Conservation (phyloP, 2,113 vertebrate species). For the Lampris incognitus region DNA sequence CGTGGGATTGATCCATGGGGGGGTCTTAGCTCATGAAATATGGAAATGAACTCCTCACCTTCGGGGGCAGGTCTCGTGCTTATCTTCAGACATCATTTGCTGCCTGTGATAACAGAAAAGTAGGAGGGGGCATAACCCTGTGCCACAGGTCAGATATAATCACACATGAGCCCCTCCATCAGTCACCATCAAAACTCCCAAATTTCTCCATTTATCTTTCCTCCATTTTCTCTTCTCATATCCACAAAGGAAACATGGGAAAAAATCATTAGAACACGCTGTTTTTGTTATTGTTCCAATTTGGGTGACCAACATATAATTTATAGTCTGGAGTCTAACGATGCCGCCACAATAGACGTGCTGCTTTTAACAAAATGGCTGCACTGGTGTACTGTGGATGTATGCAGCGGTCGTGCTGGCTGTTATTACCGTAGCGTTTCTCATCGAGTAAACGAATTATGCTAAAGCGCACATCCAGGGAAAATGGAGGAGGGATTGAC, state of each 20-base stretch:
- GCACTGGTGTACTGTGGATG: too few species aligned
- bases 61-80: constrained; percentile 82
- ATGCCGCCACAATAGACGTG: too few species aligned
- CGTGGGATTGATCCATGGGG: constrained; percentile 82
- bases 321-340: background rate
- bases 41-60: constrained; percentile 94
- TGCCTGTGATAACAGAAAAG: constrained; percentile 82
- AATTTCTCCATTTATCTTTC: constrained; percentile 35
- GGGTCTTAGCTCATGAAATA: constrained; percentile 90
- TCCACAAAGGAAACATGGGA: too few species aligned
- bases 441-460: background rate
- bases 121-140: constrained; percentile 69
- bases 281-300: background rate
- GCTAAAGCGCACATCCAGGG: constrained; percentile 35
- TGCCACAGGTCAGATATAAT: constrained; percentile 82
- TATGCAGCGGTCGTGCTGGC: background rate
- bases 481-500: constrained; percentile 1
- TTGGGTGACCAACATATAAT: background rate
- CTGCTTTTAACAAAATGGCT: too few species aligned
- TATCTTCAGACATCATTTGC: constrained; percentile 90
- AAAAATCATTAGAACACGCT: background rate
- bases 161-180: constrained; percentile 65
- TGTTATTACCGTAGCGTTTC: constrained; percentile 8
- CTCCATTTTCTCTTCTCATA: constrained; percentile 7
- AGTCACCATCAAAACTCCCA: constrained; percentile 58